A percentile compares a stretch with the other conserved stretches of the same genome.
Conservation (phyloP, 2,888 invertebrate species). For the Liposcelis brunnea region DNA sequence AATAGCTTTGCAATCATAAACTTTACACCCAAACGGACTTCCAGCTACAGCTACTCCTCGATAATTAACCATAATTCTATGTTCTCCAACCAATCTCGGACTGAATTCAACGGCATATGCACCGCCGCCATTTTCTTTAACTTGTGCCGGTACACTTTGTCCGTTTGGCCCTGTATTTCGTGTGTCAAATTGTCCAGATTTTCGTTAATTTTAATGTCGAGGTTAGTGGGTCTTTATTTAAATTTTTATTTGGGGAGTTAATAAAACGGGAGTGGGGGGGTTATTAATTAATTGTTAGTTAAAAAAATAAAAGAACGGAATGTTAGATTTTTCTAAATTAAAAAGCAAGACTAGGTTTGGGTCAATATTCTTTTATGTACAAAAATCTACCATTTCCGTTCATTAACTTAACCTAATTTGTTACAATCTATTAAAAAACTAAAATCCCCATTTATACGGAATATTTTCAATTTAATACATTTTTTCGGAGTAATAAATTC, state of each 20-base stretch:
- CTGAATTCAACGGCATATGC: slow-evolving; percentile 82
- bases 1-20: slow-evolving; percentile 86
- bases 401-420: too few relatives aligned
- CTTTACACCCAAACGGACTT: slow-evolving; percentile 88
- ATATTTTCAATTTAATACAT: too few relatives aligned
- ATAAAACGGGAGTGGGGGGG: too few relatives aligned
- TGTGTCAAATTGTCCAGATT: slow-evolving; percentile 10
- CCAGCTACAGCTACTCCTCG: slow-evolving; percentile 62
- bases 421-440: too few relatives aligned
- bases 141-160: slow-evolving; percentile 76
- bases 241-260: too few relatives aligned
- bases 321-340: too few relatives aligned
- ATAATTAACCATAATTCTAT: slow-evolving; percentile 74
- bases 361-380: too few relatives aligned
- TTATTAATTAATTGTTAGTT: neutral
- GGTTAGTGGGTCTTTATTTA: slow-evolving; percentile 8
- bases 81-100: slow-evolving; percentile 80
- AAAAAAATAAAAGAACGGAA: neutral
- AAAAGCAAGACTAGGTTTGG: too few relatives aligned
- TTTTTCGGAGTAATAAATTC: too few relatives aligned
- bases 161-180: slow-evolving; percentile 65
- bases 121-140: slow-evolving; percentile 64
- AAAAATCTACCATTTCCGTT: too few relatives aligned
- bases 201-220: slow-evolving; percentile 11
- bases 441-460: too few relatives aligned